Percentiles rank a stretch among this genome's conserved stretches.
These are phyloP conservation scores for Limenitis camilla DNA, from an alignment of 2,888 invertebrate species.

Conservation along the genomic window DNA sequence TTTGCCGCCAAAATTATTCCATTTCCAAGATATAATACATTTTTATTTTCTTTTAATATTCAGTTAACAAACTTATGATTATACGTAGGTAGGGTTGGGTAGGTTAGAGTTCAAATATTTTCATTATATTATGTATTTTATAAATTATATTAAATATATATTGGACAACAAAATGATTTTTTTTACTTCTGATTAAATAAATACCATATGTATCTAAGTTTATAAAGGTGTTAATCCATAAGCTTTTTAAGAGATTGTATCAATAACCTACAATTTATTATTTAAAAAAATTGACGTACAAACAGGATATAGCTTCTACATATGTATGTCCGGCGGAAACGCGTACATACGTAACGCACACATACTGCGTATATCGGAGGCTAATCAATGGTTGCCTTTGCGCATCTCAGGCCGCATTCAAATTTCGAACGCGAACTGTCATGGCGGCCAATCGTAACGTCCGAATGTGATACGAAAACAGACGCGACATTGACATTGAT, in stretches of 20 bases:
- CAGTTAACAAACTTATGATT: too few relatives aligned
- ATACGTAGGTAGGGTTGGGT: too few relatives aligned
- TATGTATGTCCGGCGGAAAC: conserved; percentile 52
- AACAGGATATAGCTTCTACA: conserved; percentile 43
- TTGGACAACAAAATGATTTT: background rate
- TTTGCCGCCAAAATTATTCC: too few relatives aligned
- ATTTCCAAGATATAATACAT: too few relatives aligned
- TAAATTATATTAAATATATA: background rate
- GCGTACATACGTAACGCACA: conserved; percentile 40
- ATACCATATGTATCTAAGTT: background rate
- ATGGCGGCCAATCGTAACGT: conserved; percentile 53
- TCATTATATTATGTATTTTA: conserved; percentile 4
- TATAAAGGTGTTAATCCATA: background rate
- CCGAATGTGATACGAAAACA: conserved; percentile 43
- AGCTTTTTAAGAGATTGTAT: background rate
- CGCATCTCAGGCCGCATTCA: conserved; percentile 69
- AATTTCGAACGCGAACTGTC: conserved; percentile 65
- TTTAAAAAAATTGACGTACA: background rate
- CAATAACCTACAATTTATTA: conserved; percentile 1
- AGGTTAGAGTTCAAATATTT: background rate
- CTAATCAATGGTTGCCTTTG: conserved; percentile 57
- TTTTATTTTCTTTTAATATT: too few relatives aligned
- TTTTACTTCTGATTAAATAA: too few relatives aligned
- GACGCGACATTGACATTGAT: conserved; percentile 62
- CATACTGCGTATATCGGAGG: conserved; percentile 55